Percentiles rank a stretch among this genome's conserved stretches.
These are phyloP conservation scores for Digitonthophagus gazella DNA, from an alignment of 2,888 invertebrate species.

Conservation along the genomic window DNA sequence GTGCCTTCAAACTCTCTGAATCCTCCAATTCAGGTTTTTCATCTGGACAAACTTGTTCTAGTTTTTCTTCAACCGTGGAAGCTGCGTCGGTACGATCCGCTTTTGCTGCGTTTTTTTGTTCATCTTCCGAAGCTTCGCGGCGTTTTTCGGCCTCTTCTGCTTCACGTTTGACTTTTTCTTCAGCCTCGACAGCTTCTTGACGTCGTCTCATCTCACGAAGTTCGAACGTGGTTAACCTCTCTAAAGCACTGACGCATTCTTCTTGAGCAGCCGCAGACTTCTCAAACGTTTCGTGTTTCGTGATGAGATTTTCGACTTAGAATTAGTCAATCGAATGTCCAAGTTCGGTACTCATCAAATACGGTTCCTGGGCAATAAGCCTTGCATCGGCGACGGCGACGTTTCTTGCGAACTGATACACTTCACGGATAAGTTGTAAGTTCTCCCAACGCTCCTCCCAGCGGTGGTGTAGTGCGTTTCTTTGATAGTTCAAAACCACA, in stretches of 20 bases:
- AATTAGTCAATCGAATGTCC: conserved; percentile 98
- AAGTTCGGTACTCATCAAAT: conserved; percentile 92
- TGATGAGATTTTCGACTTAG: conserved; percentile 97
- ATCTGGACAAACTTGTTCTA: conserved; percentile 49
- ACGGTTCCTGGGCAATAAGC: conserved; percentile 99
- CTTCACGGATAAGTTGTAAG: conserved; percentile 96
- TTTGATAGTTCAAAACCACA: conserved; percentile 84
- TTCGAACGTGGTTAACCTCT: conserved; percentile 98
- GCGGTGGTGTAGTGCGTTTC: conserved; percentile 88
- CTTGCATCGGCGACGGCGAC: conserved; percentile 99
- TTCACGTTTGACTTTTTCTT: conserved; percentile 63
- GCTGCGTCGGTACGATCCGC: conserved; percentile 49
- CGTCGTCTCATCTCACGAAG: conserved; percentile 91
- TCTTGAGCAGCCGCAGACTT: conserved; percentile 99
- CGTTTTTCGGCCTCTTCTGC: conserved; percentile 81
- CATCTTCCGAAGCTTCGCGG: conserved; percentile 58
- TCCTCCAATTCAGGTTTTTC: too few species aligned
- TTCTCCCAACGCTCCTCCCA: conserved; percentile 99
- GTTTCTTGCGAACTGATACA: conserved; percentile 99
- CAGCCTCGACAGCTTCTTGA: conserved; percentile 66
- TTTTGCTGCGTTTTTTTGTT: conserved; percentile 54
- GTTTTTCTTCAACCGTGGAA: conserved; percentile 56
- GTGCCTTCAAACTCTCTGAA: too few species aligned
- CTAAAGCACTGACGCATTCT: conserved; percentile 96
- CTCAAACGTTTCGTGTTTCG: conserved; percentile 99